Conservation (phyloP, 2,797 vertebrate genomes). For the Scyliorhinus canicula region DNA sequence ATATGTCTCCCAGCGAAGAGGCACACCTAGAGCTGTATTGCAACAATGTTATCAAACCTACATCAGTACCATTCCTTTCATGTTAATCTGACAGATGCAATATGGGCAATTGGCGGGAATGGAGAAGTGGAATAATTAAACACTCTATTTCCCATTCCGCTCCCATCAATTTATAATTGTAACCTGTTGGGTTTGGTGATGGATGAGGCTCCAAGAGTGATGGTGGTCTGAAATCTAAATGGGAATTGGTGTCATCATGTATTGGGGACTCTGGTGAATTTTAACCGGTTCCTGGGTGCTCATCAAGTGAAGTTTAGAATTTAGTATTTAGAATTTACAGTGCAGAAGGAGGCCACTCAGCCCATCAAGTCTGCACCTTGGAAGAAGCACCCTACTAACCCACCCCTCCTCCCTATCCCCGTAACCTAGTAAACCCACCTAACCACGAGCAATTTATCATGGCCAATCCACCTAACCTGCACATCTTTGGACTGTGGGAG, state of each 20-base stretch:
- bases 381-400: no score
- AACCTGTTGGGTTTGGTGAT: neutral
- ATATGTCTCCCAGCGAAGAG: neutral
- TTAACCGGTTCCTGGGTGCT: neutral
- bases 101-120: neutral
- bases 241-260: neutral
- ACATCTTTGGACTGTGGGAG: no score
- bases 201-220: neutral
- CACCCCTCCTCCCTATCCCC: no score
- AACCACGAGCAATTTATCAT: no score
- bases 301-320: neutral
- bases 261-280: neutral
- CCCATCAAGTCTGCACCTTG: no score
- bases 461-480: no score
- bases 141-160: neutral
- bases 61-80: neutral
- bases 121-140: neutral
- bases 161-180: neutral
- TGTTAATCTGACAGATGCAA: neutral
- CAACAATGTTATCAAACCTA: neutral
- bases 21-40: neutral
- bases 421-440: no score
- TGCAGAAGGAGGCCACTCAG: no score
- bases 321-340: no score
- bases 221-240: neutral